These are phyloP conservation scores for Caenorhabditis panamensis DNA, from an alignment of 2,888 invertebrate genomes.

Conservation along the genomic window DNA sequence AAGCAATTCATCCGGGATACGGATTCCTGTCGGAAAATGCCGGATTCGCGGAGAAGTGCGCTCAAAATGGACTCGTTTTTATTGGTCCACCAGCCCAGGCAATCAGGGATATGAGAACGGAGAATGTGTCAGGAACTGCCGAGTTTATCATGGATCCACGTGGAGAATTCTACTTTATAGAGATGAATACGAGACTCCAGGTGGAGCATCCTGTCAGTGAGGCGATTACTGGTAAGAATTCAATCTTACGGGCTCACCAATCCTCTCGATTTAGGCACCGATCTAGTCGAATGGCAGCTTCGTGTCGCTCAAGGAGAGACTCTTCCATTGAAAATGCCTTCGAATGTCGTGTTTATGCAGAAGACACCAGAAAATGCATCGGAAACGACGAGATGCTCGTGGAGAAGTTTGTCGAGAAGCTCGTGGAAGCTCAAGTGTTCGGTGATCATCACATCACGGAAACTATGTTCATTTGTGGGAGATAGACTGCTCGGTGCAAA, in stretches of 20 bases:
- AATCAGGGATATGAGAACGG: slow-evolving; percentile 87
- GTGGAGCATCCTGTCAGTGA: slow-evolving; percentile 97
- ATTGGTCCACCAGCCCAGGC: slow-evolving; percentile 96
- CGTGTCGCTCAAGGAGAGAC: slow-evolving; percentile 90
- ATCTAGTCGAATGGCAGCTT: slow-evolving; percentile 97
- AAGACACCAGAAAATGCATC: slow-evolving; percentile 87
- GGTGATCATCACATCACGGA: slow-evolving; percentile 79
- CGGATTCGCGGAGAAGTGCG: too few species aligned
- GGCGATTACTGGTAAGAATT: slow-evolving; percentile 94
- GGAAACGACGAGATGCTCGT: slow-evolving; percentile 91
- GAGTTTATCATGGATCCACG: slow-evolving; percentile 94
- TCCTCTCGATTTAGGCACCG: too few species aligned
- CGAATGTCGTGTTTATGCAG: slow-evolving; percentile 92
- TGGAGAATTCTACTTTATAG: slow-evolving; percentile 97
- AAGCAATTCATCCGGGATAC: slow-evolving; percentile 96
- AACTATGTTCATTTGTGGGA: slow-evolving; percentile 94
- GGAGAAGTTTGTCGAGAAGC: slow-evolving; percentile 88
- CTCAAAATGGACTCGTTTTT: too few species aligned
- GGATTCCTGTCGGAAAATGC: slow-evolving; percentile 98
- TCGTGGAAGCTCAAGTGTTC: slow-evolving; percentile 91
- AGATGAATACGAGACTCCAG: slow-evolving; percentile 94
- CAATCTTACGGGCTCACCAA: too few species aligned
- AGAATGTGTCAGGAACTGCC: slow-evolving; percentile 87
- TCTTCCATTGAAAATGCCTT: slow-evolving; percentile 90
- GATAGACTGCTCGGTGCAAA: slow-evolving; percentile 98